A percentile compares a stretch with the other conserved stretches of the same genome.
phyloP scores from a whole-genome alignment of 2,888 invertebrate genomes.

The Dolomedes plantarius region DNA sequence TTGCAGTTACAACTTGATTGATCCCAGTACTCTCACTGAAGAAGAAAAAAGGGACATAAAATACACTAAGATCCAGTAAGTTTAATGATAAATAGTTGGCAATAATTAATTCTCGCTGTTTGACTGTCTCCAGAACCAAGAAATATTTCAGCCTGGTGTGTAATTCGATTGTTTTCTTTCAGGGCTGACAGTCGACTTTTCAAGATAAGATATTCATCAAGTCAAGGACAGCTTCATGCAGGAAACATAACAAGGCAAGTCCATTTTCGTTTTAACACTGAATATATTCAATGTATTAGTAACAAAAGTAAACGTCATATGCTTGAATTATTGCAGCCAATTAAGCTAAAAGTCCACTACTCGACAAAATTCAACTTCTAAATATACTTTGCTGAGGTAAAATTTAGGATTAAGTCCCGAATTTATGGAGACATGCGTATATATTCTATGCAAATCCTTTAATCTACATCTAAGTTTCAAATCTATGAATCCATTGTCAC shows the following conservation, averaged over 20 bases:
- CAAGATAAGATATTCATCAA: constrained; percentile 73
- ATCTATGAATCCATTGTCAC: too few species aligned
- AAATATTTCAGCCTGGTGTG: not conserved
- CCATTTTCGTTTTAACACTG: too few species aligned
- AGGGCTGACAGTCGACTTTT: constrained; percentile 73
- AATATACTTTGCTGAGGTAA: too few species aligned
- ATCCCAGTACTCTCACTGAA: constrained; percentile 92
- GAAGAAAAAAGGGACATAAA: constrained; percentile 77
- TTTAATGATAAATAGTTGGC: not conserved
- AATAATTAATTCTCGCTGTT: not conserved
- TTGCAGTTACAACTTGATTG: constrained; percentile 81
- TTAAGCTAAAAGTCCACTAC: too few species aligned
- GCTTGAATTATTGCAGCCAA: too few species aligned
- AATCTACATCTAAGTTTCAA: too few species aligned
- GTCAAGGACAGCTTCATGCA: constrained; percentile 59
- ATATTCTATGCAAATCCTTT: too few species aligned
- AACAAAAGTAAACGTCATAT: too few species aligned
- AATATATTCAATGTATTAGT: too few species aligned
- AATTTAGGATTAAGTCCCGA: too few species aligned
- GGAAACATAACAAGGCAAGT: constrained; percentile 13
- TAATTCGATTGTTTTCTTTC: not conserved
- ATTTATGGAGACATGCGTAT: too few species aligned
- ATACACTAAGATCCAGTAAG: constrained; percentile 74
- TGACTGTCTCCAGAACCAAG: not conserved
- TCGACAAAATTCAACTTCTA: too few species aligned